A percentile compares a stretch with the other conserved stretches of the same genome.
Evolutionary conservation across 1,140 invertebrate genomes (phyloP).

Genomic region (Pemphigus obesinymphae): DNA sequence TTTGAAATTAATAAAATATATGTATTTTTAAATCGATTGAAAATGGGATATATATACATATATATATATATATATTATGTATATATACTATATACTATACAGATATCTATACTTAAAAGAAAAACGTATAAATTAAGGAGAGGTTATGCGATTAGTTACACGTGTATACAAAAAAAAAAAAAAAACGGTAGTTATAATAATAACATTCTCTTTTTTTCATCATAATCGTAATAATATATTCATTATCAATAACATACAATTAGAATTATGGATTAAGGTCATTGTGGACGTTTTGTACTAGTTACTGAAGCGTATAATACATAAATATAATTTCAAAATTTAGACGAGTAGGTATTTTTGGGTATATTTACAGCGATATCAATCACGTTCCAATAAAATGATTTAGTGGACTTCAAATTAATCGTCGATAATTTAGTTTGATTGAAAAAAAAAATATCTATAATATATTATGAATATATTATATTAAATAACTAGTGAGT

Average conservation of each 20-base stretch:
- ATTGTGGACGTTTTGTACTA: background rate
- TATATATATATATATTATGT: no score
- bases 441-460: no score
- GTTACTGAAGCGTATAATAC: background rate
- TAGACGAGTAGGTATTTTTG: no score
- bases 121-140: background rate
- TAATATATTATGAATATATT: background rate
- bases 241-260: slow-evolving; percentile 6
- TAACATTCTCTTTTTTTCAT: slow-evolving; percentile 17
- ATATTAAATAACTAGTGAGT: background rate
- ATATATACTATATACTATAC: no score
- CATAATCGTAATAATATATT: background rate
- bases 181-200: background rate
- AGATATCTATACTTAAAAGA: no score
- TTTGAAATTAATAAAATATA: background rate
- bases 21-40: background rate
- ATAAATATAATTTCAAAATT: no score
- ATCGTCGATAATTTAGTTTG: background rate
- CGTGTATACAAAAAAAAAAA: background rate
- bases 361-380: background rate
- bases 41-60: background rate
- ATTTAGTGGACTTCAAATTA: background rate
- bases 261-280: slow-evolving; percentile 18
- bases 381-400: background rate
- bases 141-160: background rate